Evolutionary conservation across 1,140 invertebrate genomes (phyloP).

Genomic region (Dryas iulia): DNA sequence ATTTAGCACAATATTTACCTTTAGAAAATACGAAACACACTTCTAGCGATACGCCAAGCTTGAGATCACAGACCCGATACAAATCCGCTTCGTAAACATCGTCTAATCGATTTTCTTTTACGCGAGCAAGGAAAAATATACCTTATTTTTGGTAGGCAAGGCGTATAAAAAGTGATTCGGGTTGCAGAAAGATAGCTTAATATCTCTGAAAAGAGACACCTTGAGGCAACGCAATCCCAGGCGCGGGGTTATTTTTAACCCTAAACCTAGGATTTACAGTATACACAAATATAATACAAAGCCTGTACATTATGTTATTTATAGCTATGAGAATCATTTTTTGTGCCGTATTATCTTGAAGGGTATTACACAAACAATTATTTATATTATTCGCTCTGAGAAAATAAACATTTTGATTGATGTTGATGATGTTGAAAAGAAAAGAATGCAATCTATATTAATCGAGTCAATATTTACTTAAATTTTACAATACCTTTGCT

Average conservation of each 20-base stretch:
- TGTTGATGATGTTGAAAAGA: too few relatives aligned
- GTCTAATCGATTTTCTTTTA: constrained; percentile 54
- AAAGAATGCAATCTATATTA: too few relatives aligned
- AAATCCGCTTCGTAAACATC: constrained; percentile 64
- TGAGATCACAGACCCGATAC: constrained; percentile 61
- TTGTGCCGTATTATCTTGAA: too few relatives aligned
- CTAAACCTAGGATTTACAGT: constrained; percentile 37
- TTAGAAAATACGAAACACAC: constrained; percentile 34
- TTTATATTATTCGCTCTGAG: too few relatives aligned
- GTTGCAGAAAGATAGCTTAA: constrained; percentile 16
- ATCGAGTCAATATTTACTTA: too few relatives aligned
- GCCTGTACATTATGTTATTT: not conserved
- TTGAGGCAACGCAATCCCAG: constrained; percentile 54
- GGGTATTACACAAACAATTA: too few relatives aligned
- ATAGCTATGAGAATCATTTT: too few relatives aligned
- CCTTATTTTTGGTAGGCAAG: constrained; percentile 33
- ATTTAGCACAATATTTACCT: constrained; percentile 22
- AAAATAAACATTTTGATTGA: too few relatives aligned
- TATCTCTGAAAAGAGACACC: constrained; percentile 48
- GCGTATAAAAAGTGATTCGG: constrained; percentile 9
- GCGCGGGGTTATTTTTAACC: constrained; percentile 63
- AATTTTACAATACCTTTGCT: too few relatives aligned
- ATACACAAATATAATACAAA: constrained; percentile 17
- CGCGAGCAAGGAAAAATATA: constrained; percentile 22
- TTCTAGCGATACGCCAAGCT: constrained; percentile 38